Conservation (phyloP, 2,888 invertebrate species). For the Branchipolynoe longqiensis region DNA sequence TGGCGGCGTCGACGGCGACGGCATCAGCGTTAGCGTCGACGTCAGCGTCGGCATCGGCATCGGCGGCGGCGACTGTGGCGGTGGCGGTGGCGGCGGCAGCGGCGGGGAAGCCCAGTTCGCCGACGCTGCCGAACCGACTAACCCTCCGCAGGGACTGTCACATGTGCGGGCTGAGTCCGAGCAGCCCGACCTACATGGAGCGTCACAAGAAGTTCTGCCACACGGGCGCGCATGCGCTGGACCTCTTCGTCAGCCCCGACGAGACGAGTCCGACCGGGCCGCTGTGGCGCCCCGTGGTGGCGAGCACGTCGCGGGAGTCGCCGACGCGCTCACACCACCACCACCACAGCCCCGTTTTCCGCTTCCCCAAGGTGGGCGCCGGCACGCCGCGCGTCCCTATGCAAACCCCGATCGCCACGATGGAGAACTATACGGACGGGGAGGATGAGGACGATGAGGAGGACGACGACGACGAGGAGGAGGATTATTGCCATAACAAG, state of each 20-base stretch:
- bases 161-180: conserved; percentile 63
- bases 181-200: conserved; percentile 67
- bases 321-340: conserved; percentile 2
- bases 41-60: too few relatives aligned
- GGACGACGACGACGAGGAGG: conserved; percentile 57
- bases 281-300: conserved; percentile 63
- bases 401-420: conserved; percentile 58
- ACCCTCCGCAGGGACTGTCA: conserved; percentile 53
- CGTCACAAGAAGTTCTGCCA: conserved; percentile 67
- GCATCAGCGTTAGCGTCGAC: too few relatives aligned
- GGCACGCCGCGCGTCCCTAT: conserved; percentile 59
- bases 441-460: conserved; percentile 52
- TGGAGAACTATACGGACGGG: conserved; percentile 54
- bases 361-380: conserved; percentile 59
- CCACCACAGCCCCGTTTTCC: conserved; percentile 53
- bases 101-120: conserved; percentile 39
- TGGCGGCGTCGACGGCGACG: neutral
- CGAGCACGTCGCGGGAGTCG: conserved; percentile 53
- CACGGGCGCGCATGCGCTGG: conserved; percentile 69
- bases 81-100: neutral
- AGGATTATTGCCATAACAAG: conserved; percentile 59
- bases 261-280: conserved; percentile 63
- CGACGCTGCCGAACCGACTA: conserved; percentile 33
- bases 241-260: conserved; percentile 69
- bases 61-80: too few relatives aligned